Conservation (phyloP, 2,888 invertebrate genomes). For the Apantesis nais region DNA sequence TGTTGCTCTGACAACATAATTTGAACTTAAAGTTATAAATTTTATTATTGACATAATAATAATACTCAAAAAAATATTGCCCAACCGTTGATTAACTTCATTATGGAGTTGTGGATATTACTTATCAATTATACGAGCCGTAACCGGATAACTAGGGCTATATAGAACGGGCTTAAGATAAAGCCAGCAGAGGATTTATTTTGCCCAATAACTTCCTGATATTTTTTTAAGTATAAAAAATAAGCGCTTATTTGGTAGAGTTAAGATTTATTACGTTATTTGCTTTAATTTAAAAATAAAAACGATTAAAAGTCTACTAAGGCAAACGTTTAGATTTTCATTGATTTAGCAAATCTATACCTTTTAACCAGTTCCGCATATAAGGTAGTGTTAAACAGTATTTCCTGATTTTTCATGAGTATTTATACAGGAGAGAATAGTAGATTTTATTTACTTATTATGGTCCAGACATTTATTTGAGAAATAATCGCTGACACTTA, state of each 20-base stretch:
- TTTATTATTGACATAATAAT: slow-evolving; percentile 3
- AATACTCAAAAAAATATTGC: neutral
- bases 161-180: neutral
- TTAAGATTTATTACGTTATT: no score
- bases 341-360: no score
- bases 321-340: no score
- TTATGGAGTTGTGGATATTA: neutral
- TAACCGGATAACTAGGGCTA: neutral
- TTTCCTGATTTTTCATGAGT: neutral
- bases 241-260: no score
- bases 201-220: neutral
- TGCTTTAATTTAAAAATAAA: no score
- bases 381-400: no score
- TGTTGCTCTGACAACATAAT: neutral
- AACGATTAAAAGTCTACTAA: no score
- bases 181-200: neutral
- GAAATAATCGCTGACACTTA: neutral
- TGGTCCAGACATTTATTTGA: neutral
- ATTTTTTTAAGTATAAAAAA: neutral
- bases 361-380: no score
- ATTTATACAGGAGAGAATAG: no score
- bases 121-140: neutral
- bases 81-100: neutral
- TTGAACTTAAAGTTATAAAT: neutral
- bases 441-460: neutral